Evolutionary conservation across 2,113 vertebrate genomes (phyloP), one percentile per base, ranked within the genome.

Genomic region (Donacobius atricapilla): DNA sequence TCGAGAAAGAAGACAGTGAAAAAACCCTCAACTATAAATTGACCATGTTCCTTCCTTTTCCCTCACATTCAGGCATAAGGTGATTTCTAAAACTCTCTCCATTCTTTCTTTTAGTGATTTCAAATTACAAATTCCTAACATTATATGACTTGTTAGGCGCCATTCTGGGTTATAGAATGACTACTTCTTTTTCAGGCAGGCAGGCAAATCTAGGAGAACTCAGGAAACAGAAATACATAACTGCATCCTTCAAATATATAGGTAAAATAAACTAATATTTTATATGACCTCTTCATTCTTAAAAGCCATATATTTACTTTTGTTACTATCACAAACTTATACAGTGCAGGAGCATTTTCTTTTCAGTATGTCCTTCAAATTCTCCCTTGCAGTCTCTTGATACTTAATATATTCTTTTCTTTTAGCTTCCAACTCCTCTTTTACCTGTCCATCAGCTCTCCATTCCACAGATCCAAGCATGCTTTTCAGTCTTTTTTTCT

Each of bases 371-470:
- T 93, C 93, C 90, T 96, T 97, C 94, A 73, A 53, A 75, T n/a
- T 94, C 72, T 97, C 81, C 82, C 66, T 73, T 58, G 47, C 37
- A 69, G 42, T 93, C 93, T 95, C 93, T 79, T 80, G 81, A 85
- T 89, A 95, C 68, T 94, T 97, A 95, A 91, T 81, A 83, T 72
- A 95, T 90, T 81, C 87, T 82, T 79, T 94, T 96, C 92, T 95
- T 95, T 94, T 94, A 89, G 83, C 87, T 97, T 95, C 96, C 77
- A 95, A 60, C 82, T 84, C 95, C 75, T 91, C 78, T 96, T 88
- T 90, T 96, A 95, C 93, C 96, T 97, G 96, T 96, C 97, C 75
- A 89, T 98, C 98, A 98, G 96, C 76, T 27, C 35, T 86, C 33
- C 58, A 75, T 82, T 97, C 94, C 79, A 87, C 45, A 95, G 94